A percentile compares a stretch with the other conserved stretches of the same genome.
Conservation (phyloP, 2,797 vertebrate species). For the Myotis myotis region DNA sequence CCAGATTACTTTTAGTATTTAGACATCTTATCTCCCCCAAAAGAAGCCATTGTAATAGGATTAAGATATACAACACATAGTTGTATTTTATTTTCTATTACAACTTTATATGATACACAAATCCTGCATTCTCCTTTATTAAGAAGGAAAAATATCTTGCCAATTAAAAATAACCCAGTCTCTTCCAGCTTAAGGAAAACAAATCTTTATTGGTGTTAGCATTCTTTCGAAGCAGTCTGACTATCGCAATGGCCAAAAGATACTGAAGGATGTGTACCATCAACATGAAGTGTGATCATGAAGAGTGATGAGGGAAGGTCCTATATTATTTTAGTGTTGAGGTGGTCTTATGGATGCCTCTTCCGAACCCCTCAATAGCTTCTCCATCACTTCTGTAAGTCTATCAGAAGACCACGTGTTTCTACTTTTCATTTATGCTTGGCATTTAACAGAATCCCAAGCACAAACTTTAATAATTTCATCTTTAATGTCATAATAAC, state of each 20-base stretch:
- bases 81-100: background rate
- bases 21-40: background rate
- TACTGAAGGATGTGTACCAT: background rate
- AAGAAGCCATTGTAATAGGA: background rate
- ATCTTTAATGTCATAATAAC: constrained; percentile 56
- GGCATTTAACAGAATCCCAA: constrained; percentile 36
- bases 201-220: background rate
- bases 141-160: background rate
- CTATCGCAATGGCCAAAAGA: background rate
- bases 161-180: background rate
- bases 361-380: background rate
- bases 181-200: background rate
- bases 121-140: background rate
- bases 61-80: background rate
- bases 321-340: background rate
- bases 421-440: background rate
- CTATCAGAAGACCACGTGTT: background rate
- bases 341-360: background rate
- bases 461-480: constrained; percentile 29
- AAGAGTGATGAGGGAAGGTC: background rate
- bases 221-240: background rate
- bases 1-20: background rate
- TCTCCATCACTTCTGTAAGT: background rate
- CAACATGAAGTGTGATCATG: background rate
- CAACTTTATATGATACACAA: background rate